phyloP scores from a whole-genome alignment of 2,797 vertebrate species.

The Myotis myotis region DNA sequence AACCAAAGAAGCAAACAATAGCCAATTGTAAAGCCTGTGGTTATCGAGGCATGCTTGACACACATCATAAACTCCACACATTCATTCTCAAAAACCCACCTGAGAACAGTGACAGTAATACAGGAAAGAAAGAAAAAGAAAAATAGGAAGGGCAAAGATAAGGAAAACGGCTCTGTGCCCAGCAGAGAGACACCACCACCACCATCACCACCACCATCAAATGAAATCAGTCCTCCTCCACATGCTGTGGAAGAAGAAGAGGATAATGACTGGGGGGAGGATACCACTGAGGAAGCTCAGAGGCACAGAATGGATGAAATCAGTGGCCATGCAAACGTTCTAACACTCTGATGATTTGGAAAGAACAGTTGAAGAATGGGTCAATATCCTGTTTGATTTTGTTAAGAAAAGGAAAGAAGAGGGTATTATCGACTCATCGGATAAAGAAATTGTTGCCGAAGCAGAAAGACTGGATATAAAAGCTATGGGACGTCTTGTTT shows the following conservation, averaged over 20 bases:
- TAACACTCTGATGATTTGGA: conserved; percentile 96
- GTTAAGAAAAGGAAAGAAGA: conserved; percentile 99
- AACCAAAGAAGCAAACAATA: conserved; percentile 99
- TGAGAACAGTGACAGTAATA: conserved; percentile 92
- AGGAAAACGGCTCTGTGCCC: conserved; percentile 95
- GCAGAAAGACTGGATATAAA: conserved; percentile 97
- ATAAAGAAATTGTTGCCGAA: conserved; percentile 96
- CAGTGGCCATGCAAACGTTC: conserved; percentile 96
- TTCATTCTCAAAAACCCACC: conserved; percentile 99
- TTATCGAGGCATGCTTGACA: conserved; percentile 98
- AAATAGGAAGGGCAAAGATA: conserved; percentile 96
- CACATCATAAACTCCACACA: conserved; percentile 99
- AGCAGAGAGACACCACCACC: conserved; percentile 86
- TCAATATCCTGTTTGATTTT: conserved; percentile 97
- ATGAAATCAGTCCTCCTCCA: conserved; percentile 92
- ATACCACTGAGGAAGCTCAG: conserved; percentile 98
- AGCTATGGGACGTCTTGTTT: conserved; percentile 95
- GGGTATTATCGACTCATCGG: conserved; percentile 90
- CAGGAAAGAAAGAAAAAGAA: conserved; percentile 97
- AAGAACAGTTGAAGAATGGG: conserved; percentile 95
- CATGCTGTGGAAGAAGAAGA: conserved; percentile 92
- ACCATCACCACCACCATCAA: conserved; percentile 85
- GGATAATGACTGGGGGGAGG: conserved; percentile 98
- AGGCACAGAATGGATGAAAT: conserved; percentile 98
- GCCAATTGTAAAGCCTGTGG: conserved; percentile 99